Evolutionary conservation across 2,797 vertebrate genomes (phyloP), one percentile per base, ranked within the genome.

Genomic region (Sphenopsis melanotis): DNA sequence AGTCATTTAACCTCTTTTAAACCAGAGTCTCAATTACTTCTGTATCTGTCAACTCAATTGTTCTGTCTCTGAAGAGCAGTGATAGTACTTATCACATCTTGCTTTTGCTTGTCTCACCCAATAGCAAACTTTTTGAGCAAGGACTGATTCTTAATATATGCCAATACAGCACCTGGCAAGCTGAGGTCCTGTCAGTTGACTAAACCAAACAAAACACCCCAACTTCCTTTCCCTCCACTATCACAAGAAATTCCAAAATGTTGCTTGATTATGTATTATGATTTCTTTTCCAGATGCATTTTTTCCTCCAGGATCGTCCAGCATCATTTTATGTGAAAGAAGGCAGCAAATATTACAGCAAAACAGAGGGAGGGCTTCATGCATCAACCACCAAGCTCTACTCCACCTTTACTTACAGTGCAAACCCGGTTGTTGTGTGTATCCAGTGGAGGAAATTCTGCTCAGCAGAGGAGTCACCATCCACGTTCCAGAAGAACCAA

Each of bases 1-100:
- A 90, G 32, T 66, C 49, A 80, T 80, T 93, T 87, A 87, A 89
- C 32, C 13, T 23, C 89, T 90, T 82, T 60, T 39, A 64, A 94
- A 42, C 39, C 16, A 8, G 10, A 9, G 17, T 59, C 71, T 86
- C 64, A 57, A 47, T 75, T 89, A 83, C 22, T 93, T 70, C 27
- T 75, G 4, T 59, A 81, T 34, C 34, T 74, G 57, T 74, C 84
- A 85, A 24, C 34, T 83, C 65, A 66, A 61, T 68, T 87, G 53
- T 30, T 88, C n/a, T 36, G 16, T 72, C 46, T 74, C 64, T 57
- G n/a, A 83, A 75, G 22, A 91, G 8, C 7, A 52, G n/a, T 10
- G 2, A 53, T 49, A 57, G 46, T 42, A 74, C 29, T 84, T 74
- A 63, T 0, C 64, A 56, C 26, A 66, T 44, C 21, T 71, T 60